phyloP scores from a whole-genome alignment of 2,113 vertebrate genomes.

The Mastomys natalensis region DNA sequence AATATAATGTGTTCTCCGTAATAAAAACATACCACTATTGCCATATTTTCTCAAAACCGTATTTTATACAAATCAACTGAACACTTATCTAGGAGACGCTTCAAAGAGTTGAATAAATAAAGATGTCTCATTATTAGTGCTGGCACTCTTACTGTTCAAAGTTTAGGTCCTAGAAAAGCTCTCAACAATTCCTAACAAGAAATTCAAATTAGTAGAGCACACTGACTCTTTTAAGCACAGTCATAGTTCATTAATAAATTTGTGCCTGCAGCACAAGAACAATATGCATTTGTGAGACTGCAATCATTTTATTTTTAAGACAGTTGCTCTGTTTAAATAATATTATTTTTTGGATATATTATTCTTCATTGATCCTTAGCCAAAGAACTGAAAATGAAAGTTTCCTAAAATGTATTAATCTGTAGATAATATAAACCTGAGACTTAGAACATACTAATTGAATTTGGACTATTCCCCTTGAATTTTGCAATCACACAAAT shows the following conservation, averaged over 20 bases:
- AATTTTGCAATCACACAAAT: background rate
- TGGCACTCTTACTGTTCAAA: constrained; percentile 36
- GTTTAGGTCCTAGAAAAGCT: constrained; percentile 62
- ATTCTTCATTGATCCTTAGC: constrained; percentile 54
- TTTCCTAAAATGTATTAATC: constrained; percentile 27
- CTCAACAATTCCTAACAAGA: constrained; percentile 71
- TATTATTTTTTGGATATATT: constrained; percentile 54
- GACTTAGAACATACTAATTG: background rate
- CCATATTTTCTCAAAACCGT: background rate
- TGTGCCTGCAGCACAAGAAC: constrained; percentile 57
- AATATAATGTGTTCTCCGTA: constrained; percentile 17
- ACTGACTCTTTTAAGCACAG: constrained; percentile 51
- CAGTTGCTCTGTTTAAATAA: constrained; percentile 67
- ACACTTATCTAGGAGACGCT: constrained; percentile 42
- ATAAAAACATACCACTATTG: background rate
- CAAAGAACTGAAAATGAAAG: constrained; percentile 46
- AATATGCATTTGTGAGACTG: constrained; percentile 39
- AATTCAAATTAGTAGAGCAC: constrained; percentile 66
- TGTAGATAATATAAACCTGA: constrained; percentile 19
- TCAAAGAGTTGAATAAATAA: constrained; percentile 67
- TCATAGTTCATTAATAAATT: constrained; percentile 78
- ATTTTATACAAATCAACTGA: constrained; percentile 46
- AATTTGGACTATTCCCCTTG: background rate
- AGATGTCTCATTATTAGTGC: constrained; percentile 54
- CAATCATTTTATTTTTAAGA: constrained; percentile 62